Conservation (phyloP, 2,113 vertebrate genomes). For the Elgaria multicarinata region DNA sequence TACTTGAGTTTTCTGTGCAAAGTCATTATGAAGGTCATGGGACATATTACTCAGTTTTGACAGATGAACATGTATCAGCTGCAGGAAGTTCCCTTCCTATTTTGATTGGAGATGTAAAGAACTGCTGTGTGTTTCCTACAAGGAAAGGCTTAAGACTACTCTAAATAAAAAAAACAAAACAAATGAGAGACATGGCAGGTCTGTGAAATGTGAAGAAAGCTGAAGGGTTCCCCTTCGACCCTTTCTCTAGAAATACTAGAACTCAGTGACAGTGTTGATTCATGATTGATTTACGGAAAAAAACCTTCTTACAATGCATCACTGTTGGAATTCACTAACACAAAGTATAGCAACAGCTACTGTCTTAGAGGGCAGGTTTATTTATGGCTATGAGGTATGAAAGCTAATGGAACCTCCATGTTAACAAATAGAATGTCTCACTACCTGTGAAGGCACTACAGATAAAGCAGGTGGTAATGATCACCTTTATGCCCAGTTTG, state of each 20-base stretch:
- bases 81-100: not conserved
- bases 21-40: not conserved
- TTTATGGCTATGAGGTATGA: not conserved
- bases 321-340: not conserved
- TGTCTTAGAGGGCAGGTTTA: not conserved
- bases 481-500: not conserved
- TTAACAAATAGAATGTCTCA: not conserved
- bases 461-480: not conserved
- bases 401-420: not conserved
- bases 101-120: not conserved
- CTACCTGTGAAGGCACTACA: not conserved
- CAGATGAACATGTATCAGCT: not conserved
- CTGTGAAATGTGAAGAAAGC: not conserved
- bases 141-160: not conserved
- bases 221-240: not conserved
- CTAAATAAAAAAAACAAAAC: not conserved
- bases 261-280: not conserved
- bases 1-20: not conserved
- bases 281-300: not conserved
- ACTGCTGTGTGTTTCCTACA: not conserved
- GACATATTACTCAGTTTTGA: not conserved
- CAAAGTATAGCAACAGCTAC: too few relatives aligned
- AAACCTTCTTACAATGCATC: not conserved
- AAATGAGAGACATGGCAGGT: not conserved
- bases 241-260: not conserved